A percentile compares a stretch with the other conserved stretches of the same genome.
These are phyloP conservation scores for Drosophila repletoides DNA, from an alignment of 1,140 invertebrate genomes.

Conservation along the genomic window DNA sequence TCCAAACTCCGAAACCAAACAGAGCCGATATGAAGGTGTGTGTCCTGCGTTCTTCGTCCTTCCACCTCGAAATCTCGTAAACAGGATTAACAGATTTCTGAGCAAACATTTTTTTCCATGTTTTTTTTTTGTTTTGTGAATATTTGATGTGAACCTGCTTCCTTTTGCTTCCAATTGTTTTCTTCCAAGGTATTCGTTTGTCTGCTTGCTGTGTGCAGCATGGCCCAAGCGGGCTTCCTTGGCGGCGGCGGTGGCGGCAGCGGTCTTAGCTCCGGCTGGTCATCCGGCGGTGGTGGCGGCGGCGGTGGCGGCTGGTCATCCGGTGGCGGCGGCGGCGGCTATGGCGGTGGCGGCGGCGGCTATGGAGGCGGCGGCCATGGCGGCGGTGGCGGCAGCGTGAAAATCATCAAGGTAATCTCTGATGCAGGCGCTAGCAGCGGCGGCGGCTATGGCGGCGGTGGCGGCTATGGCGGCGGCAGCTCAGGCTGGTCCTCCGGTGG, in stretches of 20 bases:
- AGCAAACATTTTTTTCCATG: constrained; percentile 9
- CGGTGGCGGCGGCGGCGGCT: constrained; percentile 26
- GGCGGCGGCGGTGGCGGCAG: constrained; percentile 47
- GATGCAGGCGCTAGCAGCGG: constrained; percentile 18
- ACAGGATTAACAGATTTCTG: constrained; percentile 29
- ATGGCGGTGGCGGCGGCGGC: constrained; percentile 39
- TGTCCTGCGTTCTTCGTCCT: too few species aligned
- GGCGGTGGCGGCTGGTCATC: constrained; percentile 28
- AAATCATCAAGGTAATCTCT: constrained; percentile 5
- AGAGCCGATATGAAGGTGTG: constrained; percentile 63
- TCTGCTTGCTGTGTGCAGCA: constrained; percentile 68
- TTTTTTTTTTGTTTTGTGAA: constrained; percentile 30
- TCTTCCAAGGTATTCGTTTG: constrained; percentile 66
- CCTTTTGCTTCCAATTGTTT: background rate
- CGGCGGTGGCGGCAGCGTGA: constrained; percentile 18
- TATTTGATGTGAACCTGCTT: constrained; percentile 14
- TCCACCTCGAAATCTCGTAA: constrained; percentile 24
- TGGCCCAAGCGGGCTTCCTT: constrained; percentile 70
- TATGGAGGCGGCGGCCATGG: constrained; percentile 31
- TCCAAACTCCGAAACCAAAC: constrained; percentile 8
- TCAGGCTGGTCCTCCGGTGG: too few species aligned
- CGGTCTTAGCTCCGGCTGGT: constrained; percentile 26
- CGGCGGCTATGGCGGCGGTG: constrained; percentile 39
- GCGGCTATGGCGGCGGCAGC: constrained; percentile 32
- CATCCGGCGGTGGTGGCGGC: constrained; percentile 13